Base-by-base conservation (phyloP, 2,113 vertebrate species). In the Ursus arctos region DNA sequence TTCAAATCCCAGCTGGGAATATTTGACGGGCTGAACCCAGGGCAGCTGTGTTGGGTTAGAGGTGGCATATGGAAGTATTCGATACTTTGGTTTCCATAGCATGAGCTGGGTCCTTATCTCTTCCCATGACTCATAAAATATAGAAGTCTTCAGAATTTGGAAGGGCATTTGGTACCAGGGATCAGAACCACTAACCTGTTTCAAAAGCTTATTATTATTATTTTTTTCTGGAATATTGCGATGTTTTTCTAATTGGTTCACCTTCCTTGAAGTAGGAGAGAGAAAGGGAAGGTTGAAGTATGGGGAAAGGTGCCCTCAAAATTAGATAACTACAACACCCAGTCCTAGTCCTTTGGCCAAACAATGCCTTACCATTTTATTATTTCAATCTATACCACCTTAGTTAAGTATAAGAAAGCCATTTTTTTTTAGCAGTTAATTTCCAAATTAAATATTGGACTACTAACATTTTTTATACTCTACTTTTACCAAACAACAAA, bases 351-450 rank as follows among this genome's bases (percentile, higher is more conserved):
- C 26, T 74, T 88, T 49, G 55, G 4, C 16, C 53, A 76, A 81
- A 55, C 18, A 53, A 7, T 76, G 11, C 11, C 43, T 76, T 49
- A 33, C 16, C 8, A 67, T 0, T 26, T 55, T 71, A 19, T 83
- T 69, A 67, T 91, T 88, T 77, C 21, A 91, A n/a, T 85, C 36
- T 11, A 43, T 18, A 1, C 74, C 36, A 87, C 31, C n/a, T 90
- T 83, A 33, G n/a, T 24, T 77, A 91, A 59, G 13, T 77, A 43
- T 40, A 80, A 85, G 69, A 53, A 86, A 92, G 22, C 11, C 15
- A 24, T 82, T 94, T 93, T 1, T 1, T 94, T 18, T 61, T 40
- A 91, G 53, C 16, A 57, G n/a, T 89, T 94, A 92, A 94, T 89
- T 81, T 88, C 36, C 33, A 85, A 86, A 89, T 26, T 88, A 91